Conservation (phyloP, 2,797 vertebrate species). For the Anguilla megastoma region DNA sequence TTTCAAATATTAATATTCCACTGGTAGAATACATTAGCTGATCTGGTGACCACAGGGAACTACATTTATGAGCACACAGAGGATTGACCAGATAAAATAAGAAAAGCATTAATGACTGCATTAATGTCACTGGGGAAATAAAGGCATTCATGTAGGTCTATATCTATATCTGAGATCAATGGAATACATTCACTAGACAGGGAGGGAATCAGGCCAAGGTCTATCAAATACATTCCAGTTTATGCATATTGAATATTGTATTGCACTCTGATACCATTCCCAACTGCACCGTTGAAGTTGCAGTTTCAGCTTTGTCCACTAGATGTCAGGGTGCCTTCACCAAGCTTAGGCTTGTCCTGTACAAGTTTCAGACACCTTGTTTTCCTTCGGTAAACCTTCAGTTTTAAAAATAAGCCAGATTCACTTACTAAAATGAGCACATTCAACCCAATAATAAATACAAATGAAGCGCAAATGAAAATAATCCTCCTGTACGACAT, state of each 20-base stretch:
- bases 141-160: background rate
- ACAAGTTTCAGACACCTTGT: background rate
- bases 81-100: background rate
- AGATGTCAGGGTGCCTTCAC: constrained; percentile 65
- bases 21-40: background rate
- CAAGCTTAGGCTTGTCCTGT: background rate
- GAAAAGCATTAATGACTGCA: background rate
- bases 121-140: background rate
- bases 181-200: background rate
- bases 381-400: background rate
- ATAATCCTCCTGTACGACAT: background rate
- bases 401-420: background rate
- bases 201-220: background rate
- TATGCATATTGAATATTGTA: background rate
- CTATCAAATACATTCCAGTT: background rate
- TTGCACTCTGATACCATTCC: background rate
- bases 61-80: background rate
- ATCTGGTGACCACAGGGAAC: background rate
- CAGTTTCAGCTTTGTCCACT: constrained; percentile 46
- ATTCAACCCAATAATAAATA: background rate
- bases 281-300: constrained; percentile 28
- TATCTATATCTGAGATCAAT: background rate
- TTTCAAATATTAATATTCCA: background rate
- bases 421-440: background rate
- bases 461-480: background rate